Conservation (phyloP, 2,797 vertebrate genomes). For the Delichon dasypus region DNA sequence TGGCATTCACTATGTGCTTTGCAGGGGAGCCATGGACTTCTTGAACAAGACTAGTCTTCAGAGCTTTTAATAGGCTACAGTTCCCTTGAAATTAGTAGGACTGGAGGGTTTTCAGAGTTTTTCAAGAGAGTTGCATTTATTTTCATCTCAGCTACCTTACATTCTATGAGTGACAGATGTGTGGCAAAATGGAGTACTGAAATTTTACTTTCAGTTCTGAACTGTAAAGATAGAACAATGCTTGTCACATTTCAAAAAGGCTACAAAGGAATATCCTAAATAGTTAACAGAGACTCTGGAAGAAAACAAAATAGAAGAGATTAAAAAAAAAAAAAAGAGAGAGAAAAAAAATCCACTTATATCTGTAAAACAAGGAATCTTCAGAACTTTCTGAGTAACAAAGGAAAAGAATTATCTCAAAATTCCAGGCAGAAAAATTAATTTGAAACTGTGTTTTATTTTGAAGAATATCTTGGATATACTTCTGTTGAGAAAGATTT, state of each 20-base stretch:
- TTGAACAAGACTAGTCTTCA: background rate
- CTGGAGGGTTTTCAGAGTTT: background rate
- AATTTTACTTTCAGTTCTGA: conserved; percentile 30
- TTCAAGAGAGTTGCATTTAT: background rate
- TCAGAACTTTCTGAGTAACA: conserved; percentile 32
- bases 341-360: background rate
- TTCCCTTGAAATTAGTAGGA: background rate
- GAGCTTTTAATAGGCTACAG: background rate
- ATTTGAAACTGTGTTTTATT: background rate
- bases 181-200: conserved; percentile 2
- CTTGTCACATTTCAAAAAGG: conserved; percentile 32
- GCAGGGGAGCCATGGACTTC: background rate
- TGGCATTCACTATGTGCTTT: background rate
- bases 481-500: background rate
- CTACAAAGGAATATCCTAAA: conserved; percentile 45
- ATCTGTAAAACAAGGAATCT: background rate
- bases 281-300: background rate
- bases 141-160: background rate
- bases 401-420: conserved; percentile 37
- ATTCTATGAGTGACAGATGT: background rate
- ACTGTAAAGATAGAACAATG: conserved; percentile 17
- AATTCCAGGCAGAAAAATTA: conserved; percentile 21
- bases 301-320: conserved; percentile 25
- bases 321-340: background rate
- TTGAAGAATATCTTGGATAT: background rate